phyloP scores from a whole-genome alignment of 2,113 vertebrate genomes.

The Pseudorectes ferrugineus region DNA sequence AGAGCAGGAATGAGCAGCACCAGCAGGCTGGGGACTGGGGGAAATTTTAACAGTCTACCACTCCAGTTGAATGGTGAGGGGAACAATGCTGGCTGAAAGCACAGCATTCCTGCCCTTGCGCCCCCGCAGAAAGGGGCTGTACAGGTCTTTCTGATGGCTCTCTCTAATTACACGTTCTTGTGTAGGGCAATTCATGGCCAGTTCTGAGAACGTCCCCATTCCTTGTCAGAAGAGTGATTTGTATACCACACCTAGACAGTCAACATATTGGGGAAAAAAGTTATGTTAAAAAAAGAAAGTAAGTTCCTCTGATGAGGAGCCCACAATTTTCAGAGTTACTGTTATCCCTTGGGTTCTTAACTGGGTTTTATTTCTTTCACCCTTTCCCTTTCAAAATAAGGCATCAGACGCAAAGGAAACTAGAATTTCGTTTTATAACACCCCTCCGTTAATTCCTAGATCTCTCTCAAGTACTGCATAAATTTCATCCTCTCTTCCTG shows the following conservation, averaged over 20 bases:
- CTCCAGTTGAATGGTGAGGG: conserved; percentile 33
- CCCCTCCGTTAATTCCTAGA: not conserved
- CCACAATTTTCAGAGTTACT: not conserved
- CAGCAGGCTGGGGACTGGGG: not conserved
- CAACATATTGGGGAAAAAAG: not conserved
- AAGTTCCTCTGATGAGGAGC: not conserved
- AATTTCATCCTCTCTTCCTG: not conserved
- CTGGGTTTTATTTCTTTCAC: not conserved
- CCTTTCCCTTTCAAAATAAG: not conserved
- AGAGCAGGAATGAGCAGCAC: conserved; percentile 4
- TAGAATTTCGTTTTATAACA: conserved; percentile 4
- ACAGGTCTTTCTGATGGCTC: conserved; percentile 7
- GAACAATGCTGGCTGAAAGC: conserved; percentile 44
- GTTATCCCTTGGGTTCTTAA: not conserved
- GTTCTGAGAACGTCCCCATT: not conserved
- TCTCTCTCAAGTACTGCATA: conserved; percentile 35
- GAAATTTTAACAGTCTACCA: conserved; percentile 32
- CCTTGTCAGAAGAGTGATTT: not conserved
- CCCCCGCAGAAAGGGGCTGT: not conserved
- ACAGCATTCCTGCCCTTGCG: not conserved
- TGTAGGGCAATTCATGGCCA: not conserved
- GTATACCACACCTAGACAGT: not conserved
- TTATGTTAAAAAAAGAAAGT: not conserved
- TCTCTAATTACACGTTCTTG: conserved; percentile 23
- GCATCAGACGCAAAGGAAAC: not conserved